Evolutionary conservation across 2,113 vertebrate species (phyloP), one percentile per base, ranked within the genome.

Genomic region (Argyrosomus japonicus): DNA sequence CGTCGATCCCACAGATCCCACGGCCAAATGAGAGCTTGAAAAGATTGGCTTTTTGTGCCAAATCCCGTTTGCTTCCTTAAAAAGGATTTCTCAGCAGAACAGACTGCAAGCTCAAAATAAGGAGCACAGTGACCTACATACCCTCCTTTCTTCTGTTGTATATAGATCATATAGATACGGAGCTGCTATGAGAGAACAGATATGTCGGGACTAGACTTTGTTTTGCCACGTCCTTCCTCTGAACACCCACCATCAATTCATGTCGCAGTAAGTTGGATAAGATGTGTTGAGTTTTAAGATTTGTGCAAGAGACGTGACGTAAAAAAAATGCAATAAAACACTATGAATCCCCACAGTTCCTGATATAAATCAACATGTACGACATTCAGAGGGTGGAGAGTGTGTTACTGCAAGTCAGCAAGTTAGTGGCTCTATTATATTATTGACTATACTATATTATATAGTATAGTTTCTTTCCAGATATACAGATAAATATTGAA

Each of bases 41-140:
- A 82, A 78, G 83, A 89, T 77, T 65, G 82, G 65, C 77, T 89
- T 6, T 4, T 1, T 53, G 61, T 89, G 93, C 91, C 90, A 94
- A 94, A 92, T 88, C 71, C 65, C 53, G 75, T 84, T 88, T 87
- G 77, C 81, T 84, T 84, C 72, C 74, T 85, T 75, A 85, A 87
- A 88, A 90, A 75, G 81, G 82, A 84, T 80, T 88, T 88, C 85
- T 87, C 68, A 25, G 75, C 75, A 81, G 85, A 93, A 80, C 90
- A 90, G 89, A 90, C 87, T 85, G 89, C 65, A 2, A 75, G 78
- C 69, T 88, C 76, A 83, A 88, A 94, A 92, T 89, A 89, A 89
- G 88, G 71, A 82, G 81, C 69, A 18, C 48, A 27, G 23, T 87
- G 89, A 92, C 91, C 89, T 58, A 77, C 86, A 63, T 54, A 68